These are phyloP conservation scores for Rattus rattus DNA, from an alignment of 2,113 vertebrate genomes.

Conservation along the genomic window DNA sequence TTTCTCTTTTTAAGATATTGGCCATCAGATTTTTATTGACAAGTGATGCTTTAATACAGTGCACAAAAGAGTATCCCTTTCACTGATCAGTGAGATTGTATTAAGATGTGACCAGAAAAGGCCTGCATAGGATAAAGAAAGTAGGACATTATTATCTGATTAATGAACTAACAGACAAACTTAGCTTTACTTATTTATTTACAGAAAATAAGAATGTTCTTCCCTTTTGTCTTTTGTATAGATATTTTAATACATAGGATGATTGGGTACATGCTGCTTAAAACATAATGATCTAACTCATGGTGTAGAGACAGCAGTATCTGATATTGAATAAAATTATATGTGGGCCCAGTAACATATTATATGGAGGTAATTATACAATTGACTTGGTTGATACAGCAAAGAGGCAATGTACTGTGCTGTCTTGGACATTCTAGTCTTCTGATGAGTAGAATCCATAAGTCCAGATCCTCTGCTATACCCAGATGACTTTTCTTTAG, in stretches of 20 bases:
- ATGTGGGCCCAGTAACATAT: neutral
- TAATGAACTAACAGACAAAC: neutral
- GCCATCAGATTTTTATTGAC: too few relatives aligned
- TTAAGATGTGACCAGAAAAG: neutral
- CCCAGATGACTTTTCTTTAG: neutral
- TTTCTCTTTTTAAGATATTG: too few relatives aligned
- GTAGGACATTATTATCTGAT: neutral
- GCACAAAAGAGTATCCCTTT: too few relatives aligned
- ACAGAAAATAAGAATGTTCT: neutral
- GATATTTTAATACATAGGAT: neutral
- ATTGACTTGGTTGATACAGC: neutral
- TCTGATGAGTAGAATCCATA: neutral
- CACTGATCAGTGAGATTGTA: neutral
- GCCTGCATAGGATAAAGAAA: neutral
- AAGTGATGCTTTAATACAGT: too few relatives aligned
- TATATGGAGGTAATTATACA: neutral
- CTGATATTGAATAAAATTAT: neutral
- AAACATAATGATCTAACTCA: neutral
- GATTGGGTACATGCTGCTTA: neutral
- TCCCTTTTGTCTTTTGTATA: neutral
- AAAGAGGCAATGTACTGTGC: neutral
- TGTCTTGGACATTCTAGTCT: neutral
- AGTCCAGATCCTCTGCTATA: neutral
- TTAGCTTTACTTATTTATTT: neutral
- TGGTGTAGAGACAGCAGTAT: neutral